Evolutionary conservation across 2,113 vertebrate genomes (phyloP), one percentile per base, ranked within the genome.

Genomic region (Mionectes macconnelli): DNA sequence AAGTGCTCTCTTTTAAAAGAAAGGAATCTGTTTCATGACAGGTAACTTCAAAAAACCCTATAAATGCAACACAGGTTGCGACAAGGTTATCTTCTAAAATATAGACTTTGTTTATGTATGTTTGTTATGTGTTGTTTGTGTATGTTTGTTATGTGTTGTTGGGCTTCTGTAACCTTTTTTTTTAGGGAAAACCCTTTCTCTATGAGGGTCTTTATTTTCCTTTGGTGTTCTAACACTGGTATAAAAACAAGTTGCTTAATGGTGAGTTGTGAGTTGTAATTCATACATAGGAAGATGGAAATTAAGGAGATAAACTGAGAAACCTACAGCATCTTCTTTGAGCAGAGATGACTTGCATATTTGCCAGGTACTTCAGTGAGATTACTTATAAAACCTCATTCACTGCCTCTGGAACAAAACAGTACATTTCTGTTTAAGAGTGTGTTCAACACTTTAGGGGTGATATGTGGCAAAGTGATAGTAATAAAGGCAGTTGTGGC

Each of bases 1-100:
- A 96, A 98, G 98, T 87, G 64, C 22, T 44, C 31, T 24, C 45
- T 82, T 81, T 87, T 21, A 37, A 37, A 83, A 84, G 52, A 21
- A 59, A 93, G 62, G 30, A 87, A 80, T 91, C 56, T 27, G 30
- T 60, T 87, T 69, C 7, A 8, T 33, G 35, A 64, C 62, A 44
- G 33, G 16, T 30, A 72, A 27, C 30, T 52, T 76, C 37, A 31
- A 37, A 64, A 78, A 55, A 42, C 21, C 31, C 55, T 89, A 7
- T 78, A 80, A 83, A n/a, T 44, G n/a, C 62, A 70, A 35, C 64
- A 44, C n/a, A 69, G 49, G 25, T 25, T 78, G 9, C 18, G 53
- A 21, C 47, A 59, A 64, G 50, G 30, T 57, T 72, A 23, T 67
- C 35, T 88, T 79, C 67, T 73, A n/a, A 91, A 59, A 42, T 19